Evolutionary conservation across 2,888 invertebrate species (phyloP).

Genomic region (Eretmocerus hayati): DNA sequence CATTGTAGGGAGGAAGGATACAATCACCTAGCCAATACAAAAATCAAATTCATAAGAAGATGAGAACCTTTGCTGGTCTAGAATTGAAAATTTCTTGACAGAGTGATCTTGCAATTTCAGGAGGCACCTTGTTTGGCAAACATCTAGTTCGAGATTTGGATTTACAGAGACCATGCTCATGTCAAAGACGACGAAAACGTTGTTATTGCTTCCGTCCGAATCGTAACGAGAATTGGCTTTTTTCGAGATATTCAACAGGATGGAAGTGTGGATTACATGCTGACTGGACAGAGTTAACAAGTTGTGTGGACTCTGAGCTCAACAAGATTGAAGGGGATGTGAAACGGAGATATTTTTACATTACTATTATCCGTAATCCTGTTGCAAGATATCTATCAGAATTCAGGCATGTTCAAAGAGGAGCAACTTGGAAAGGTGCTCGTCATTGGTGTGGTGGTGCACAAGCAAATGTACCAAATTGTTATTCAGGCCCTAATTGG

Average conservation of each 20-base stretch:
- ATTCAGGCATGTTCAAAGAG: slow-evolving; percentile 92
- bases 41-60: too few relatives aligned
- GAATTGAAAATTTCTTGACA: too few relatives aligned
- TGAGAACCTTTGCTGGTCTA: too few relatives aligned
- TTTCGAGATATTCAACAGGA: slow-evolving; percentile 93
- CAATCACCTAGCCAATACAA: too few relatives aligned
- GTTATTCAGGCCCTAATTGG: slow-evolving; percentile 74
- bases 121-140: slow-evolving; percentile 94
- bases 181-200: slow-evolving; percentile 79
- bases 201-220: slow-evolving; percentile 89
- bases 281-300: slow-evolving; percentile 94
- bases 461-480: slow-evolving; percentile 75
- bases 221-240: slow-evolving; percentile 93
- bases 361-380: slow-evolving; percentile 91
- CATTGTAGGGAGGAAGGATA: too few relatives aligned
- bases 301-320: slow-evolving; percentile 84
- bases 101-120: too few relatives aligned
- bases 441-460: slow-evolving; percentile 59
- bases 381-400: slow-evolving; percentile 90
- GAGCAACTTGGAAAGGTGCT: slow-evolving; percentile 90
- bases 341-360: slow-evolving; percentile 89
- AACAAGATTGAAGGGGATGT: slow-evolving; percentile 83
- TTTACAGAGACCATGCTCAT: slow-evolving; percentile 86
- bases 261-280: slow-evolving; percentile 98
- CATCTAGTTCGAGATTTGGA: slow-evolving; percentile 94